Percentiles rank a stretch among this genome's conserved stretches.
phyloP scores from a whole-genome alignment of 2,888 invertebrate genomes.

The Temnothorax unifasciatus region DNA sequence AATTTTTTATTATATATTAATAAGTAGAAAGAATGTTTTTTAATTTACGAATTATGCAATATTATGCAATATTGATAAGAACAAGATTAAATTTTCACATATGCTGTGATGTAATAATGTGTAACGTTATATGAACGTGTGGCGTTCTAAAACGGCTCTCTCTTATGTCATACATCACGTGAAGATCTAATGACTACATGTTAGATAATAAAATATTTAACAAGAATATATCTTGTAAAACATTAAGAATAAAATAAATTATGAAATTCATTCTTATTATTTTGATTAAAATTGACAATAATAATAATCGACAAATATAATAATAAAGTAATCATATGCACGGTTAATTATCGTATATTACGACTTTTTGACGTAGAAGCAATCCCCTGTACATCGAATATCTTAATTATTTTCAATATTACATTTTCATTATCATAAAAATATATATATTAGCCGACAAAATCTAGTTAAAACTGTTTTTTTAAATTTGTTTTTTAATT shows the following conservation, averaged over 20 bases:
- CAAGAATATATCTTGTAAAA: background rate
- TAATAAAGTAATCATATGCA: background rate
- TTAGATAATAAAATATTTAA: constrained; percentile 8
- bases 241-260: constrained; percentile 9
- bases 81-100: constrained; percentile 18
- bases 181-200: constrained; percentile 20
- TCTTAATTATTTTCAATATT: constrained; percentile 2
- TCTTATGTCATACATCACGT: constrained; percentile 46
- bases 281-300: background rate
- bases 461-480: background rate
- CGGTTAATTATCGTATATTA: background rate
- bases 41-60: background rate
- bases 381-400: background rate
- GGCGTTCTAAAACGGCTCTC: constrained; percentile 6
- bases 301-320: background rate
- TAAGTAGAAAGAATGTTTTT: background rate
- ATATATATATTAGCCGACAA: background rate
- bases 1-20: background rate
- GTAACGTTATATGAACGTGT: background rate
- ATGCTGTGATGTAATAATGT: constrained; percentile 38
- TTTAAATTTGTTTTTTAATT: background rate
- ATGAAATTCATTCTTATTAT: constrained; percentile 7
- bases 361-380: background rate
- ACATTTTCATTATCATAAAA: background rate
- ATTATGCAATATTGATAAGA: constrained; percentile 18